phyloP scores from a whole-genome alignment of 2,888 invertebrate species.

The Dicyrtoma fusca region DNA sequence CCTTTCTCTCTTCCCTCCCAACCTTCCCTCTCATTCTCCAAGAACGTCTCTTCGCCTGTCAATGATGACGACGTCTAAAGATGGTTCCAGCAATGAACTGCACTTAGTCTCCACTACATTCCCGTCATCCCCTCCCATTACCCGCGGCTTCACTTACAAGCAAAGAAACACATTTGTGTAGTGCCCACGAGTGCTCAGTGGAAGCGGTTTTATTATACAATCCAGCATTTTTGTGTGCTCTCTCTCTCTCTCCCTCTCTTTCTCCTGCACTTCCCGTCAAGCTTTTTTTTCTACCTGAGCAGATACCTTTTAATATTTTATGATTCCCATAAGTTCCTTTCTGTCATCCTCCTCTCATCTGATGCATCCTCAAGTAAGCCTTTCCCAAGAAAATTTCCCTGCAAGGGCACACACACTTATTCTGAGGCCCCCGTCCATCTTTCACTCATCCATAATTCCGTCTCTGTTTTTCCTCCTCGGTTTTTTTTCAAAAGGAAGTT shows the following conservation, averaged over 20 bases:
- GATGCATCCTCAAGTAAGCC: no score
- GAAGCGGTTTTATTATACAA: not conserved
- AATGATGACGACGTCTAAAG: no score
- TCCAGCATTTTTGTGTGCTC: not conserved
- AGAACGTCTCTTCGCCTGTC: no score
- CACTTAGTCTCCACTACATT: not conserved
- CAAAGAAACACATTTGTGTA: not conserved
- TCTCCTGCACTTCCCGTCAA: no score
- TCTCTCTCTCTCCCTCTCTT: not conserved
- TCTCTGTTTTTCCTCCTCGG: no score
- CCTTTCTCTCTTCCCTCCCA: not conserved
- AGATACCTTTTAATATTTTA: slow-evolving; percentile 16
- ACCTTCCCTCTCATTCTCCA: not conserved
- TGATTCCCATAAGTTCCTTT: slow-evolving; percentile 7
- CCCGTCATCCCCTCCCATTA: not conserved
- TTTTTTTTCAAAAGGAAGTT: no score
- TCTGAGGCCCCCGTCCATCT: no score
- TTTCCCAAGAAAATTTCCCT: no score
- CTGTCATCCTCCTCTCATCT: not conserved
- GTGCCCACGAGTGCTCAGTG: no score
- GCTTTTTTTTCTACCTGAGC: slow-evolving; percentile 11
- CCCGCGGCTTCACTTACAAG: not conserved
- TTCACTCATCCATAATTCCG: no score
- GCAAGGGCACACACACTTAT: no score
- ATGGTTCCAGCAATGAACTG: not conserved